Evolutionary conservation across 2,888 invertebrate species (phyloP).

Genomic region (Patella depressa): DNA sequence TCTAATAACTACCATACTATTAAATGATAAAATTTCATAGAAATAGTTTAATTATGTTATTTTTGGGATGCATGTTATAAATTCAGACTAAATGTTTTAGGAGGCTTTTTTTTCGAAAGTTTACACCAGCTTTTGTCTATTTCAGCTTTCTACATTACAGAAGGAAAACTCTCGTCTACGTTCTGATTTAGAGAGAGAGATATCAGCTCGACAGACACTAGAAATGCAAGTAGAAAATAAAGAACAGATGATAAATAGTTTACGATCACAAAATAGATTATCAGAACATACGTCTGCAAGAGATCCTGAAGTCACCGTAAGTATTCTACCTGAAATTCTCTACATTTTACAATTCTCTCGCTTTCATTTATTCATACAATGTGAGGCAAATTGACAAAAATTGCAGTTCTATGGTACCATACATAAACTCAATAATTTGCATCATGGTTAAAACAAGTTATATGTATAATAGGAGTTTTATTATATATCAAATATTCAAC

Average conservation of each 20-base stretch:
- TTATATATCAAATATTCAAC: too few relatives aligned
- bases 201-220: constrained; percentile 60
- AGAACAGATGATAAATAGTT: constrained; percentile 62
- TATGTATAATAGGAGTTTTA: too few relatives aligned
- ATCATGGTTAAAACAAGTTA: too few relatives aligned
- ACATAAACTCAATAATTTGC: too few relatives aligned
- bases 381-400: too few relatives aligned
- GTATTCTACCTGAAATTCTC: neutral
- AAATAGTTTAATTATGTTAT: neutral
- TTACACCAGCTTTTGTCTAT: constrained; percentile 16
- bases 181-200: constrained; percentile 64
- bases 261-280: constrained; percentile 50
- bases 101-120: neutral
- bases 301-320: constrained; percentile 8
- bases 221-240: constrained; percentile 67
- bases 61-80: neutral
- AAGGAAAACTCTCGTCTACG: constrained; percentile 66
- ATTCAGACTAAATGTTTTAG: too few relatives aligned
- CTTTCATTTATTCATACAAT: too few relatives aligned
- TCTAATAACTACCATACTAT: too few relatives aligned
- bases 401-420: too few relatives aligned
- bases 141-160: constrained; percentile 63
- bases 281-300: neutral
- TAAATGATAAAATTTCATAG: neutral
- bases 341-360: too few relatives aligned